phyloP scores from a whole-genome alignment of 2,113 vertebrate species.

The Halichoeres trimaculatus region DNA sequence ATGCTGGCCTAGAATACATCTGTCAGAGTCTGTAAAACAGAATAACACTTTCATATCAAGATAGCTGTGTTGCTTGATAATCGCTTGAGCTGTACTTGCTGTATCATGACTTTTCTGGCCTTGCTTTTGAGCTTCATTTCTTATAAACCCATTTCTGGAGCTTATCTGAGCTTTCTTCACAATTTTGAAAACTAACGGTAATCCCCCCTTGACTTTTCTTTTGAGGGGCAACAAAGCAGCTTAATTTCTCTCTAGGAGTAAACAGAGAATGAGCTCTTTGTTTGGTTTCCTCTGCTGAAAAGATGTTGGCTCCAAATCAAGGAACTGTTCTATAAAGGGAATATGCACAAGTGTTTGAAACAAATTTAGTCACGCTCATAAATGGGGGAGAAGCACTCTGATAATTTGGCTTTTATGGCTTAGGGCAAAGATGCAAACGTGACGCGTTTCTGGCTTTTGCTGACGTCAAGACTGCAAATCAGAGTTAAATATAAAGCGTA shows the following conservation, averaged over 20 bases:
- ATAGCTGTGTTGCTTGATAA: conserved; percentile 5
- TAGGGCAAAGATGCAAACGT: neutral
- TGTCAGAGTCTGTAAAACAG: too few relatives aligned
- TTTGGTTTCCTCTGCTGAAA: conserved; percentile 34
- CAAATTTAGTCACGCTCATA: conserved; percentile 1
- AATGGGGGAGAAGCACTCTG: neutral
- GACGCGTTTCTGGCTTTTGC: conserved; percentile 4
- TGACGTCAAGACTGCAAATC: neutral
- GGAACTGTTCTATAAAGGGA: conserved; percentile 14
- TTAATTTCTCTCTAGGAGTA: conserved; percentile 29
- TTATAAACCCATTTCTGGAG: conserved; percentile 32
- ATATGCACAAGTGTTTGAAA: conserved; percentile 9
- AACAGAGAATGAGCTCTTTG: conserved; percentile 40
- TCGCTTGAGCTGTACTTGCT: conserved; percentile 26
- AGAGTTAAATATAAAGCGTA: conserved; percentile 3
- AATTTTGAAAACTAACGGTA: conserved; percentile 40
- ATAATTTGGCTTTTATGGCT: neutral
- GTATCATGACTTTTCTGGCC: conserved; percentile 7
- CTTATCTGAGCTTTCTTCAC: conserved; percentile 14
- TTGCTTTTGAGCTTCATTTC: conserved; percentile 23
- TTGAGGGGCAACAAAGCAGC: conserved; percentile 41
- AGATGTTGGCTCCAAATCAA: conserved; percentile 8
- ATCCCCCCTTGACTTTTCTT: conserved; percentile 26
- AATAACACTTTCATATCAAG: neutral
- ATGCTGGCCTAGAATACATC: neutral